These are phyloP conservation scores for Lasioglossum calceatum DNA, from an alignment of 2,888 invertebrate genomes.

Conservation along the genomic window DNA sequence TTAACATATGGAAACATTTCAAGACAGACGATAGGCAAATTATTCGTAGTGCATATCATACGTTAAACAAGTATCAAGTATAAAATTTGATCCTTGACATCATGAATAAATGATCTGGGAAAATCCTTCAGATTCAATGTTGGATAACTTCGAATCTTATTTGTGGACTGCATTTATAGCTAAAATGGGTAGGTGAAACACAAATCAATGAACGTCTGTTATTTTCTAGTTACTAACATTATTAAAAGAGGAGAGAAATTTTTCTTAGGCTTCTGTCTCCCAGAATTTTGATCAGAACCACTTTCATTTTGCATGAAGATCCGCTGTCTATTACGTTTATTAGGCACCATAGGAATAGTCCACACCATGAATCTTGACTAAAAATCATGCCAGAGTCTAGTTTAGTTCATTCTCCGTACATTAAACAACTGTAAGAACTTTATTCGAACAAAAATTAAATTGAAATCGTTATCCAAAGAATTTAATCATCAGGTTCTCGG, in stretches of 20 bases:
- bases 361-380: not conserved
- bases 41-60: too few species aligned
- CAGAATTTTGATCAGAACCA: not conserved
- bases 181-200: too few species aligned
- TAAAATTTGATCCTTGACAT: not conserved
- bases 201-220: too few species aligned
- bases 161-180: not conserved
- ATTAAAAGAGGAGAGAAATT: not conserved
- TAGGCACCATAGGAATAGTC: not conserved
- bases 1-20: too few species aligned
- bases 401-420: not conserved
- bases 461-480: not conserved
- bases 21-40: too few species aligned
- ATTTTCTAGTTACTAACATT: not conserved
- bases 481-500: conserved; percentile 15
- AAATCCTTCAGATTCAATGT: not conserved
- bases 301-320: too few species aligned
- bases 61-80: too few species aligned
- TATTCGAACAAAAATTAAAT: not conserved
- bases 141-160: not conserved
- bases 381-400: not conserved
- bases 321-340: too few species aligned
- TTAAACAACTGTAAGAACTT: not conserved
- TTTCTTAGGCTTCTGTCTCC: not conserved
- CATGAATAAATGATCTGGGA: not conserved